phyloP scores from a whole-genome alignment of 2,888 invertebrate genomes.

The Lucinisca nassula region DNA sequence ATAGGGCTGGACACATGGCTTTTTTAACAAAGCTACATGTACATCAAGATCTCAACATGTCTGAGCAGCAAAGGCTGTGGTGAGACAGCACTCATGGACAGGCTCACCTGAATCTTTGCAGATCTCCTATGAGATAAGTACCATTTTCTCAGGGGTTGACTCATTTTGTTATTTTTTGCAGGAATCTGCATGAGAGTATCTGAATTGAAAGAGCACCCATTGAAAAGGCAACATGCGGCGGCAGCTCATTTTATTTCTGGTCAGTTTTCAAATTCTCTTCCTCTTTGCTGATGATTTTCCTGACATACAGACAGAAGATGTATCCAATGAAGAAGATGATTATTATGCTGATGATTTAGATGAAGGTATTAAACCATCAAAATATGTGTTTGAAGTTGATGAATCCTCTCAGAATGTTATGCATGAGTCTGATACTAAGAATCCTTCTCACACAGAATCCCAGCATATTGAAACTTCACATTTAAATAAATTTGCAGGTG shows the following conservation, averaged over 20 bases:
- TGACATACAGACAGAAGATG: not conserved
- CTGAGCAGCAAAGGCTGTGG: too few relatives aligned
- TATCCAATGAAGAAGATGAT: not conserved
- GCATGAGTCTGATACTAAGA: not conserved
- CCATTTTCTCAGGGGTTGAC: too few relatives aligned
- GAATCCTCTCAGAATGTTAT: not conserved
- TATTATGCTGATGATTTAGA: not conserved
- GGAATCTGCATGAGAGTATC: too few relatives aligned
- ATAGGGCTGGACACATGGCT: too few relatives aligned
- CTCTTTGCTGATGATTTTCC: not conserved
- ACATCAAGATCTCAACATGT: too few relatives aligned
- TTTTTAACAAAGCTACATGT: too few relatives aligned
- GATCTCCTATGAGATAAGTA: too few relatives aligned
- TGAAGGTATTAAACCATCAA: not conserved
- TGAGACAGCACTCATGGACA: too few relatives aligned
- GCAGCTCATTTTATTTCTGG: not conserved
- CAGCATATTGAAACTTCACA: not conserved
- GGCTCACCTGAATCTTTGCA: too few relatives aligned
- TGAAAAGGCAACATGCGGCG: not conserved
- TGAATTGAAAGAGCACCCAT: too few relatives aligned
- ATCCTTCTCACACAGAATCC: not conserved
- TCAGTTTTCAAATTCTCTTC: not conserved
- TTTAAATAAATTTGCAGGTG: not conserved
- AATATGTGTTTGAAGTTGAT: not conserved
- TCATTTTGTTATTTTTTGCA: too few relatives aligned